Evolutionary conservation across 2,113 vertebrate genomes (phyloP), one percentile per base, ranked within the genome.

Genomic region (Oplegnathus fasciatus): DNA sequence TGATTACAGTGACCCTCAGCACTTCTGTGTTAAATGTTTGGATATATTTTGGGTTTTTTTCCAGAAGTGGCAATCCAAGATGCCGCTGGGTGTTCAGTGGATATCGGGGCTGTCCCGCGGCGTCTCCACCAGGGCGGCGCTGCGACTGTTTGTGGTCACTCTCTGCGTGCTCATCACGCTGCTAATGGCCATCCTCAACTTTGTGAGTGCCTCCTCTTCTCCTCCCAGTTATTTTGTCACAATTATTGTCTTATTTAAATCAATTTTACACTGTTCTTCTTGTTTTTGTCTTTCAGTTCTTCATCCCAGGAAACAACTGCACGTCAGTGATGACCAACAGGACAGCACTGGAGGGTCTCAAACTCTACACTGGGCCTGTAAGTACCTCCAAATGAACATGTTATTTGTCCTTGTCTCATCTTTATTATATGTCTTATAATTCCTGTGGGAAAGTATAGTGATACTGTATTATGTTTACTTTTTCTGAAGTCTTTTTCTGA

Each of bases 181-280:
- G 64, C 88, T 95, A 6, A 97, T 97, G 97, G 97, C 96, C 37
- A 68, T 97, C 54, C 93, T 97, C 77, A 98, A 97, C 91, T 84
- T 96, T 58, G 97, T 98, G 90, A 94, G 96, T 89, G n/a, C n/a
- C n/a, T 72, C 28, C n/a, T 46, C 55, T 11, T 34, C 28, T n/a
- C n/a, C 30, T 48, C 5, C 2, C 20, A 3, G 0, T 50, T 13
- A 40, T 30, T 48, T 6, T 20, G 2, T 22, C 30, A 44, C 7
- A 22, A 0, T 18, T 37, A n/a, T n/a, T n/a, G n/a, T n/a, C n/a
- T n/a, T n/a, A n/a, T n/a, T 37, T 6, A 0, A 58, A 18, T 58
- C 11, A 40, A 0, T 37, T 6, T 15, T 18, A 8, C 0, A 42
- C 0, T 67, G 5, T 57, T 44, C 0, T 1, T 67, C 32, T 9